Evolutionary conservation across 2,797 vertebrate genomes (phyloP), one percentile per base, ranked within the genome.

Genomic region (Rhinatrema bivittatum): DNA sequence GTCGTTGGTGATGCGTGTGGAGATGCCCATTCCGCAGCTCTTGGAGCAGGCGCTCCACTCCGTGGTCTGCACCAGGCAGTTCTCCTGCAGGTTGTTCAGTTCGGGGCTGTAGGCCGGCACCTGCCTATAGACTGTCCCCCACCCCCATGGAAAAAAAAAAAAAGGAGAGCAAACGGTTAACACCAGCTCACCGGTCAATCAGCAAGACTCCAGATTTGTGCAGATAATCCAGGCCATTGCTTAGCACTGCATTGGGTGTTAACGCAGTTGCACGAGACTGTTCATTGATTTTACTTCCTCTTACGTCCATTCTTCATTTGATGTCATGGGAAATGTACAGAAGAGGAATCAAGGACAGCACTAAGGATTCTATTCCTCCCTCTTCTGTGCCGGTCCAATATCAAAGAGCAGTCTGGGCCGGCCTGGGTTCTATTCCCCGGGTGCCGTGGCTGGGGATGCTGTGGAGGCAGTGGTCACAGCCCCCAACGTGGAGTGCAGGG

Each of bases 11-110:
- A 87, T 67, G 0, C 79, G 70, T n/a, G 78, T 33, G 1, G 87
- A 88, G 50, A 87, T 53, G 11, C 74, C 87, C 81, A 86, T 80
- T 28, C 79, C 82, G 0, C 87, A 89, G 38, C 62, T 71, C 53
- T 50, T 69, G 5, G 84, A 87, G 55, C 85, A 89, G 0, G 55
- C 43, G 1, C 74, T 86, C 84, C 86, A 88, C 29, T 72, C 64
- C 0, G 83, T 87, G 25, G 78, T 88, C 66, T 86, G 86, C 41
- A 86, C 74, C 23, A 89, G 55, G 47, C 84, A 89, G 66, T 87
- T 87, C 32, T 81, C 74, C 42, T 70, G 71, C 13, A 81, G 61
- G 23, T 44, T 69, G 26, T 76, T 80, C 15, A 31, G 20, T 20
- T 59, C 53, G 0, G 41, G 65, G 13, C 50, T 53, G 3, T 23